Evolutionary conservation across 2,888 invertebrate species (phyloP).

Genomic region (Heteromurus nitidus): DNA sequence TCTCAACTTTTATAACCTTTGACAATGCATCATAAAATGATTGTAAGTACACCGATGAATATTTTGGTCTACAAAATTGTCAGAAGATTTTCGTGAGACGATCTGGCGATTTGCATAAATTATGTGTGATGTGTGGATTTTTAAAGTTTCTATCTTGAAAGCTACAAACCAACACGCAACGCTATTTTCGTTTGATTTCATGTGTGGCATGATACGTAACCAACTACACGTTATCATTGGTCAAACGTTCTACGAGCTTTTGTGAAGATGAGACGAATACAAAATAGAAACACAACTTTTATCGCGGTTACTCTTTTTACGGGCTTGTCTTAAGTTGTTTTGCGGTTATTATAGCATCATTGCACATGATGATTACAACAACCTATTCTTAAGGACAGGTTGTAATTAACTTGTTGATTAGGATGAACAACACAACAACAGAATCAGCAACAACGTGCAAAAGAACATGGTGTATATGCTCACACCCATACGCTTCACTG

Average conservation of each 20-base stretch:
- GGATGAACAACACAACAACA: slow-evolving; percentile 15
- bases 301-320: slow-evolving; percentile 11
- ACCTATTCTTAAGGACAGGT: slow-evolving; percentile 49
- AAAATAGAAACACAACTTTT: background rate
- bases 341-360: slow-evolving; percentile 44
- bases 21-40: slow-evolving; percentile 50
- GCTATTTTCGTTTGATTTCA: too few relatives aligned
- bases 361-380: slow-evolving; percentile 40
- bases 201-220: too few relatives aligned
- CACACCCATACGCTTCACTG: background rate
- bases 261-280: too few relatives aligned
- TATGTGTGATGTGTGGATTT: too few relatives aligned
- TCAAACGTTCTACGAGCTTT: too few relatives aligned
- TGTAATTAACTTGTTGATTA: slow-evolving; percentile 58
- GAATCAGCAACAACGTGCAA: background rate
- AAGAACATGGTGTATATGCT: background rate
- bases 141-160: too few relatives aligned
- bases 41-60: too few relatives aligned
- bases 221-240: too few relatives aligned
- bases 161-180: too few relatives aligned
- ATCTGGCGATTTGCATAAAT: too few relatives aligned
- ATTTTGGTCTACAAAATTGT: slow-evolving; percentile 22
- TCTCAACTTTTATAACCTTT: slow-evolving; percentile 49
- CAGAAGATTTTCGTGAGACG: background rate
- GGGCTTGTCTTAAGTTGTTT: background rate